Conservation (phyloP, 1,140 invertebrate genomes). For the Ceratosolen solmsi region DNA sequence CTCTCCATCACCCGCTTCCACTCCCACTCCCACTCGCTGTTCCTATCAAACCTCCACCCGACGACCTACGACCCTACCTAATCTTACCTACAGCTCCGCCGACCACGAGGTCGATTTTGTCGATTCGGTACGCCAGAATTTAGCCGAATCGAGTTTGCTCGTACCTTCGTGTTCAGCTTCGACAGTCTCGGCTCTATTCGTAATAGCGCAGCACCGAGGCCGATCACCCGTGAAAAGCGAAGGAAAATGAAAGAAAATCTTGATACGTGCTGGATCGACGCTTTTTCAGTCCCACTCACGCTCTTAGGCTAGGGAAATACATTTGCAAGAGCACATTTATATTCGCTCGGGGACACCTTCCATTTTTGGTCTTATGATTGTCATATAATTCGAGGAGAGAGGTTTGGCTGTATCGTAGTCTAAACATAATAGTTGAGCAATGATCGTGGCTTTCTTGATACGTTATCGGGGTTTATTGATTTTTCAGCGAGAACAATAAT, state of each 20-base stretch:
- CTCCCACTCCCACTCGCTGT: background rate
- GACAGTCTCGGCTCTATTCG: background rate
- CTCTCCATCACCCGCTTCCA: constrained; percentile 21
- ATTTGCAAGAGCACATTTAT: background rate
- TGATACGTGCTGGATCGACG: constrained; percentile 1
- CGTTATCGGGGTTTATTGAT: constrained; percentile 2
- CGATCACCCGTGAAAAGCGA: constrained; percentile 36
- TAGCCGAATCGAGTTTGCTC: background rate
- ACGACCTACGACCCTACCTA: constrained; percentile 10
- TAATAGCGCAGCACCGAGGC: background rate
- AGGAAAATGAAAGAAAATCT: constrained; percentile 45
- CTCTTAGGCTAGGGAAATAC: background rate
- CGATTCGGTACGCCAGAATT: background rate
- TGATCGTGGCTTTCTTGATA: background rate
- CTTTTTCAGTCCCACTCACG: background rate
- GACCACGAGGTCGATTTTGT: background rate
- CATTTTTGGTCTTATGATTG: background rate
- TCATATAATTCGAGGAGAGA: background rate
- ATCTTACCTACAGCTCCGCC: constrained; percentile 13
- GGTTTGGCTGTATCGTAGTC: background rate
- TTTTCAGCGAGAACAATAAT: background rate
- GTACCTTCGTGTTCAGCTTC: background rate
- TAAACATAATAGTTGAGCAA: background rate
- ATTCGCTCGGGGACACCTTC: background rate
- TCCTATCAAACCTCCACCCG: constrained; percentile 17